phyloP scores from a whole-genome alignment of 1,140 invertebrate species.

The Hycleus cichorii region DNA sequence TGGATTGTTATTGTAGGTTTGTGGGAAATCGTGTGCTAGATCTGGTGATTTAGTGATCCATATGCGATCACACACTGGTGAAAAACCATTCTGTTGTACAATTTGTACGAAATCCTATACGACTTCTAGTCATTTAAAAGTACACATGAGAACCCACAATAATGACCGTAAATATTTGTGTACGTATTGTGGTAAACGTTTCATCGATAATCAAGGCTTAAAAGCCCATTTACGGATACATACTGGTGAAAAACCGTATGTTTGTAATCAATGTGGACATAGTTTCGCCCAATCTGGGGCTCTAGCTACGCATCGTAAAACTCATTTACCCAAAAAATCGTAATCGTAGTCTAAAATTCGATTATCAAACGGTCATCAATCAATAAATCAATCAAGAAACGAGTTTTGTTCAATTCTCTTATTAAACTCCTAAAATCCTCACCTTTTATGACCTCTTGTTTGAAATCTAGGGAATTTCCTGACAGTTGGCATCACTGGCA shows the following conservation, averaged over 20 bases:
- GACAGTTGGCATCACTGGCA: too few relatives aligned
- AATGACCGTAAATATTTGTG: slow-evolving; percentile 56
- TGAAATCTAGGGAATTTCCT: too few relatives aligned
- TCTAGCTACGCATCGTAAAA: slow-evolving; percentile 23
- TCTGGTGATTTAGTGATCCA: slow-evolving; percentile 31
- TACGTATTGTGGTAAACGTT: slow-evolving; percentile 46
- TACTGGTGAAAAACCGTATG: slow-evolving; percentile 47
- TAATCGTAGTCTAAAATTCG: too few relatives aligned
- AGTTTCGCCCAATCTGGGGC: slow-evolving; percentile 23
- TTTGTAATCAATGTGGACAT: slow-evolving; percentile 33
- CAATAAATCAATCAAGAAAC: too few relatives aligned
- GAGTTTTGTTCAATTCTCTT: too few relatives aligned
- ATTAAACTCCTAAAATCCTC: too few relatives aligned
- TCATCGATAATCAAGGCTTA: slow-evolving; percentile 46
- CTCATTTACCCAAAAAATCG: slow-evolving; percentile 1
- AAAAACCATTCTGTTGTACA: slow-evolving; percentile 66
- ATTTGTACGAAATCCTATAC: slow-evolving; percentile 54
- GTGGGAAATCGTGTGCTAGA: slow-evolving; percentile 24
- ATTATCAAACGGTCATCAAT: too few relatives aligned
- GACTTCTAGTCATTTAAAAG: slow-evolving; percentile 23
- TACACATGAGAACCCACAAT: slow-evolving; percentile 62
- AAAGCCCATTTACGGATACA: slow-evolving; percentile 48
- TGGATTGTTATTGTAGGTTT: slow-evolving; percentile 14
- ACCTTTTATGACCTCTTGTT: too few relatives aligned
- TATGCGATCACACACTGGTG: slow-evolving; percentile 37